Evolutionary conservation across 2,888 invertebrate genomes (phyloP), one percentile per base, ranked within the genome.

Genomic region (Gasteruption jaculator): DNA sequence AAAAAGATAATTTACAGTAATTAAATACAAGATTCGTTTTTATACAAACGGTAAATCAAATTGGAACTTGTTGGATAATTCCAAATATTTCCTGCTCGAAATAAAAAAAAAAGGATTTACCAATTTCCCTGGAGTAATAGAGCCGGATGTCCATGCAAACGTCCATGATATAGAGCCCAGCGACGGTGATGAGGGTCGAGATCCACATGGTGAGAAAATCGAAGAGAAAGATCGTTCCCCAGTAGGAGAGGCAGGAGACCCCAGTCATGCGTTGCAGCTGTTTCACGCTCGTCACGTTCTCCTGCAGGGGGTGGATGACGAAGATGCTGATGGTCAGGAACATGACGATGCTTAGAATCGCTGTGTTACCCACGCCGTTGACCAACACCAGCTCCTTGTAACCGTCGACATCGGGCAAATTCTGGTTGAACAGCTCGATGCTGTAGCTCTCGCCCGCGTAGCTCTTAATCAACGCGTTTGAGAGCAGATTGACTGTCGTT

Each of bases 251-350:
- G 1, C 78, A 72, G 1, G 79, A 71, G 18, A 83, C 77, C 3
- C 85, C 83, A 1, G 80, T 74, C 80, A 85, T 80, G 16, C 78
- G 65, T 69, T 86, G 85, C 24, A 85, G 62, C 53, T 81, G 81
- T 18, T 85, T 81, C 22, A 85, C 74, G 36, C 80, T 80, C 1
- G 76, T 73, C 5, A 65, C 60, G 7, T 79, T 74, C 67, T 89
- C 88, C 38, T 71, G 71, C 50, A 81, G 76, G 3, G 85, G 81
- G 41, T 85, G 76, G 1, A 78, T 65, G 2, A 80, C 72, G 46
- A 78, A 79, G 52, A 78, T 73, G 0, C 75, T 71, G 0, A 53
- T 29, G 11, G 57, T 53, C 1, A 57, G 49, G 24, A 58, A 64
- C 14, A 61, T 56, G 37, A 54, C 61, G 19, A 40, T 49, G 12